phyloP scores from a whole-genome alignment of 2,797 vertebrate species.

The Cyprinella venusta region DNA sequence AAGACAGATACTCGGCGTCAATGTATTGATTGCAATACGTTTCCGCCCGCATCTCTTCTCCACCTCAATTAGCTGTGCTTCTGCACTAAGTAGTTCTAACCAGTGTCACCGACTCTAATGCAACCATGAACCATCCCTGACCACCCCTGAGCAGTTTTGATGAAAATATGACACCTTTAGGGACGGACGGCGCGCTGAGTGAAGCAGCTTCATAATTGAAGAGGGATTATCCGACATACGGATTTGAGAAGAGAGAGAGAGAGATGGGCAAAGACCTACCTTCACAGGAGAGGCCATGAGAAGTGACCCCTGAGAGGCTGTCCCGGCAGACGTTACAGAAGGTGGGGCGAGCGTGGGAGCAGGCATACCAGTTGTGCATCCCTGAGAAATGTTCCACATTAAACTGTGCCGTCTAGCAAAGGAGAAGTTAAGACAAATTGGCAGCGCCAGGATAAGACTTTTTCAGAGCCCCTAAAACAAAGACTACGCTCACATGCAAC shows the following conservation, averaged over 20 bases:
- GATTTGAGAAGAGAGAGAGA: constrained; percentile 4
- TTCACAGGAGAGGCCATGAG: constrained; percentile 98
- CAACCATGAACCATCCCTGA: constrained; percentile 4
- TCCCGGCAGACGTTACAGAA: constrained; percentile 99
- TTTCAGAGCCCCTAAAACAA: constrained; percentile 60
- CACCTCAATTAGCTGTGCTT: constrained; percentile 29
- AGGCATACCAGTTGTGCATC: constrained; percentile 99
- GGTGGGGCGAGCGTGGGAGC: constrained; percentile 97
- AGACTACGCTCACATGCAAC: constrained; percentile 26
- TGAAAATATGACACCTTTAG: constrained; percentile 19
- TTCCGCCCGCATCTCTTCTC: neutral
- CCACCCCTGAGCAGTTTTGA: constrained; percentile 13
- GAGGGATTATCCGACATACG: constrained; percentile 8
- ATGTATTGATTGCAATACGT: neutral
- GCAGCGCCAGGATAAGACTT: constrained; percentile 75
- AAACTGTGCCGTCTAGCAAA: constrained; percentile 98
- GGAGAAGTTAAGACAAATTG: constrained; percentile 83
- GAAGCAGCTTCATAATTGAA: constrained; percentile 41
- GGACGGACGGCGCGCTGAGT: constrained; percentile 14
- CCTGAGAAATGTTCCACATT: constrained; percentile 99
- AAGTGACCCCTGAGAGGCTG: constrained; percentile 96
- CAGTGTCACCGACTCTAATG: neutral
- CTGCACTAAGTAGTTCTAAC: constrained; percentile 5
- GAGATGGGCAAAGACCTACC: constrained; percentile 76
- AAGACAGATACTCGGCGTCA: neutral